Base-by-base conservation (phyloP, 64 coral and sea anemone species). In the Actinia tenebrosa region DNA sequence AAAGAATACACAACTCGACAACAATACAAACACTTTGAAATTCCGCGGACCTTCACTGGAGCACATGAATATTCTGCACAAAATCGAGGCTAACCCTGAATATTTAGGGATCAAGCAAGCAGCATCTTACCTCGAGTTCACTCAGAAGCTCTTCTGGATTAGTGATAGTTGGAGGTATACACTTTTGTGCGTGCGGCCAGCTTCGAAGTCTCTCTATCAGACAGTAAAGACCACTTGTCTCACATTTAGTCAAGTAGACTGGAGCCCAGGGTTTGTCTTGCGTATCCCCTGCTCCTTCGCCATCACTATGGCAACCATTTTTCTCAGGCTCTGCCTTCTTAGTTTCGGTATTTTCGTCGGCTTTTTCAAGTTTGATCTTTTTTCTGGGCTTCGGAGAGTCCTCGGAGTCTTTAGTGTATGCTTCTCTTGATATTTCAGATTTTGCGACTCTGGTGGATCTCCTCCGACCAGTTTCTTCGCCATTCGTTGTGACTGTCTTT, bases 101-200 rank as follows among this genome's bases (percentile, higher is more conserved):
- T 37, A 37, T 37, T 37, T 37, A 50, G 0, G 47, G 47, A 50
- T 50, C 47, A 50, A 8, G 47, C 4, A 50, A 50, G 47, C 4
- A 50, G 47, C 4, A 69, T 3, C 87, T 53, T 78, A 99, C 96
- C 93, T 99, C 90, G 26, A 99, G 60, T 66, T 87, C 86, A 11
- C 90, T 61, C 13, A 99, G 87, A 25, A 99, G 82, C 56, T 61
- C 75, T 2, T 53, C 64, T 0, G 93, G 93, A 26, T 95, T 82
- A 20, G 82, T 86, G 46, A 99, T 72, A 16, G 14, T 86, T 45
- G 30, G 16, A 7, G 96, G 96, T 80, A 95, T 84, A 50, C 78
- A 92, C 86, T 91, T 97, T 82, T 93, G 64, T 10, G 93, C 93
- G 2, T 89, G 89, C 7, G 96, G 91, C 96, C 96, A 99, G 20